These are phyloP conservation scores for Nannobrachium achirus DNA, from an alignment of 2,113 vertebrate species.

Conservation along the genomic window DNA sequence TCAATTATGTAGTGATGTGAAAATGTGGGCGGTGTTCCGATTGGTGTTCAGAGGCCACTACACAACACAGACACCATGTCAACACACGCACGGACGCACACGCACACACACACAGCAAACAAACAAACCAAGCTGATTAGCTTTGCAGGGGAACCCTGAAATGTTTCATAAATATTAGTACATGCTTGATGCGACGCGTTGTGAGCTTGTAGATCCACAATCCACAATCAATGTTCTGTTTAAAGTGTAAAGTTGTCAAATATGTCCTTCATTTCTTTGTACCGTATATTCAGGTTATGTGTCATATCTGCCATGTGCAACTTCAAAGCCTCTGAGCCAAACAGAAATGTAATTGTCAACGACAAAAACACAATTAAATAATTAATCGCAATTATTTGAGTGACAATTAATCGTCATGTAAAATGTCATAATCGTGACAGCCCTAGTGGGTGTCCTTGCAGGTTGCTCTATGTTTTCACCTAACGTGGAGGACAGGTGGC, in stretches of 20 bases:
- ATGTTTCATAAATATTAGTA: background rate
- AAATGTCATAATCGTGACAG: too few relatives aligned
- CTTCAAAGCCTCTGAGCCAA: too few relatives aligned
- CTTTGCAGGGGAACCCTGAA: background rate
- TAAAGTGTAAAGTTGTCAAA: too few relatives aligned
- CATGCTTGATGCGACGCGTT: background rate
- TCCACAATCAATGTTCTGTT: too few relatives aligned
- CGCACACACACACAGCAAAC: background rate
- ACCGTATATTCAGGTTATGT: too few relatives aligned
- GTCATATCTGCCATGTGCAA: too few relatives aligned
- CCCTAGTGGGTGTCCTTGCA: background rate
- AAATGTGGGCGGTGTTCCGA: background rate
- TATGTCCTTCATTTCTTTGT: too few relatives aligned
- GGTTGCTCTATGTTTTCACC: too few relatives aligned
- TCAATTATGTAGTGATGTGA: constrained; percentile 1
- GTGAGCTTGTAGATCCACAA: background rate
- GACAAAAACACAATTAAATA: too few relatives aligned
- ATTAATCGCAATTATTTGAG: too few relatives aligned
- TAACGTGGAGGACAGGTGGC: background rate
- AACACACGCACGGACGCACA: constrained; percentile 1
- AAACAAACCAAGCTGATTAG: background rate
- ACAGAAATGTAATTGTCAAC: too few relatives aligned
- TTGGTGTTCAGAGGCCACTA: background rate
- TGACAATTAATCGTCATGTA: too few relatives aligned
- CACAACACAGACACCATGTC: background rate